These are phyloP conservation scores for Heliconius congener DNA, from an alignment of 1,140 invertebrate genomes.

Conservation along the genomic window DNA sequence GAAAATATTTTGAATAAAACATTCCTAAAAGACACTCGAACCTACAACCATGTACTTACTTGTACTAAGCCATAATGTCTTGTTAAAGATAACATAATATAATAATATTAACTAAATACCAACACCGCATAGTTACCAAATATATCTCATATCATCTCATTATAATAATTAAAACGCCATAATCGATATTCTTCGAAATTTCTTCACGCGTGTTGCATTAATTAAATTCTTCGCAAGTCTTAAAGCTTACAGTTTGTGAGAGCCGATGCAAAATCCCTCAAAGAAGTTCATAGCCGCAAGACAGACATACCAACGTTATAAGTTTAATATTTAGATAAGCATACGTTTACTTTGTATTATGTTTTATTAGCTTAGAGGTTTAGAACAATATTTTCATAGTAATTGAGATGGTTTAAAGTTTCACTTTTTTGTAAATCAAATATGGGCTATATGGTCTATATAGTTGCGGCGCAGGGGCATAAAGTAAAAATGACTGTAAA, in stretches of 20 bases:
- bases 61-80: too few species aligned
- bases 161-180: constrained; percentile 7
- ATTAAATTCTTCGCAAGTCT: neutral
- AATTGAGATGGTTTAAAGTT: too few species aligned
- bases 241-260: neutral
- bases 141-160: neutral
- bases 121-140: neutral
- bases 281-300: neutral
- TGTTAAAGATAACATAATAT: too few species aligned
- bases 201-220: constrained; percentile 8
- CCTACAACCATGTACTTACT: too few species aligned
- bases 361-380: neutral
- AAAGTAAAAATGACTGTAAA: too few species aligned
- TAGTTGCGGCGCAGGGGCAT: too few species aligned
- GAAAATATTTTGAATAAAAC: too few species aligned
- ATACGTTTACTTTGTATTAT: neutral
- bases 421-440: too few species aligned
- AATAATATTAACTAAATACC: neutral
- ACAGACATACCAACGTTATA: neutral
- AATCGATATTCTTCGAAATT: neutral
- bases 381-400: too few species aligned
- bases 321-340: neutral
- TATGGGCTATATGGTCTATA: too few species aligned
- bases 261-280: neutral
- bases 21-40: too few species aligned